Conservation (phyloP, 2,797 vertebrate species). For the Eleutherodactylus coqui region DNA sequence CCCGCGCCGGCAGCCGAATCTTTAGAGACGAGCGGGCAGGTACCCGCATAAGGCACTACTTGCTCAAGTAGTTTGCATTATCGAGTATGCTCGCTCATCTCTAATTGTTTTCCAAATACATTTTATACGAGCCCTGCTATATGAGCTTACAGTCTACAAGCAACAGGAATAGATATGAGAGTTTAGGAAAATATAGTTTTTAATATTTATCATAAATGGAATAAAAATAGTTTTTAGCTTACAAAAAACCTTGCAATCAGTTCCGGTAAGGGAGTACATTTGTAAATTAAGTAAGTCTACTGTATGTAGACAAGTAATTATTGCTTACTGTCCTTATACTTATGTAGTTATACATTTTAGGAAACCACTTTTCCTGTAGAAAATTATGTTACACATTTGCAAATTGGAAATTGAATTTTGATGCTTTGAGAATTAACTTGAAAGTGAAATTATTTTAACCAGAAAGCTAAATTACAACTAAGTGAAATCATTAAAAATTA, state of each 20-base stretch:
- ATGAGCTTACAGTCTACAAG: no score
- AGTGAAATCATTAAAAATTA: not conserved
- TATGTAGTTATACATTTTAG: not conserved
- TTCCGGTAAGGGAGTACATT: not conserved
- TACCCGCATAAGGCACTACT: no score
- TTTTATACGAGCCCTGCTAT: no score
- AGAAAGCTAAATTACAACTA: conserved; percentile 29
- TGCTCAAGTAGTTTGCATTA: no score
- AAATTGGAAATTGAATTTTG: conserved; percentile 46
- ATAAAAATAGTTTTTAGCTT: not conserved
- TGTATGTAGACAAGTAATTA: conserved; percentile 9
- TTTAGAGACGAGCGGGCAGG: no score
- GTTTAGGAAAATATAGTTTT: no score
- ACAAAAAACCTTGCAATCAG: not conserved
- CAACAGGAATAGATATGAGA: no score
- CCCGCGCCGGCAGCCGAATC: no score
- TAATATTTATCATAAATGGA: not conserved
- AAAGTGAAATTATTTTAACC: conserved; percentile 41
- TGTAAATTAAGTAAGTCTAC: not conserved
- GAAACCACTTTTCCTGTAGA: conserved; percentile 7
- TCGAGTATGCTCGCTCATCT: no score
- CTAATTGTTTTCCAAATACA: no score
- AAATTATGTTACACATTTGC: conserved; percentile 37
- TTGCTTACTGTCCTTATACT: not conserved
- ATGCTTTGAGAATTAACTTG: conserved; percentile 50